A percentile compares a stretch with the other conserved stretches of the same genome.
Conservation (phyloP, 1,140 invertebrate species). For the Lepidotrigona ventralis region DNA sequence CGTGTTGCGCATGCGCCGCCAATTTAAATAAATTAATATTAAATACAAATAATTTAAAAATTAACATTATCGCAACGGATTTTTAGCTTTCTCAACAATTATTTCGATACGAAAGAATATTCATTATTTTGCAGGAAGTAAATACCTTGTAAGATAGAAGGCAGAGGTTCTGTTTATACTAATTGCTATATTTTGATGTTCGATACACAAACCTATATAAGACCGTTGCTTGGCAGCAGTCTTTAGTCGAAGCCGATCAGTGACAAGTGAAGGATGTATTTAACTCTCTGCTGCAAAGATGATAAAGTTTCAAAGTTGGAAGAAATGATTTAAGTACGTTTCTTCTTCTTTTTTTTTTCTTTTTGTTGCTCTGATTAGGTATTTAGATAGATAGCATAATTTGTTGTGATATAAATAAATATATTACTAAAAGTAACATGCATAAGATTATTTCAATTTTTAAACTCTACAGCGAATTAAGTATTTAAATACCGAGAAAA, state of each 20-base stretch:
- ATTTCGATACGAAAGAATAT: not conserved
- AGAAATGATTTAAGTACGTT: slow-evolving; percentile 1
- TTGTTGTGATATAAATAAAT: not conserved
- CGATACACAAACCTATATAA: slow-evolving; percentile 33
- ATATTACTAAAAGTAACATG: not conserved
- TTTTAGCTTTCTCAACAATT: not conserved
- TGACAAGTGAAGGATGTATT: slow-evolving; percentile 43
- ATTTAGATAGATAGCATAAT: not conserved
- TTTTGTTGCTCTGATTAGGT: too few species aligned
- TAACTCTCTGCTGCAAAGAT: not conserved
- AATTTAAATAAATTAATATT: slow-evolving; percentile 29
- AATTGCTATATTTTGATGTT: slow-evolving; percentile 27
- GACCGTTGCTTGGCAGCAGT: slow-evolving; percentile 30
- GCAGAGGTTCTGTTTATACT: slow-evolving; percentile 5
- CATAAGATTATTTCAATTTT: not conserved
- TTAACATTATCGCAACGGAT: not conserved
- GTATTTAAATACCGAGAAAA: not conserved
- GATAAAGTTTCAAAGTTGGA: not conserved
- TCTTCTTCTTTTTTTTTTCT: not conserved
- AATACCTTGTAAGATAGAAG: not conserved
- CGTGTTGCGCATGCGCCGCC: slow-evolving; percentile 1
- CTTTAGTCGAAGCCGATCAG: slow-evolving; percentile 48
- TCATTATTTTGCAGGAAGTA: not conserved
- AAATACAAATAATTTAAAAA: not conserved
- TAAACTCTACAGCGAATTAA: not conserved